A percentile compares a stretch with the other conserved stretches of the same genome.
Conservation (phyloP, 1,140 invertebrate genomes). For the Antheraea mylitta region DNA sequence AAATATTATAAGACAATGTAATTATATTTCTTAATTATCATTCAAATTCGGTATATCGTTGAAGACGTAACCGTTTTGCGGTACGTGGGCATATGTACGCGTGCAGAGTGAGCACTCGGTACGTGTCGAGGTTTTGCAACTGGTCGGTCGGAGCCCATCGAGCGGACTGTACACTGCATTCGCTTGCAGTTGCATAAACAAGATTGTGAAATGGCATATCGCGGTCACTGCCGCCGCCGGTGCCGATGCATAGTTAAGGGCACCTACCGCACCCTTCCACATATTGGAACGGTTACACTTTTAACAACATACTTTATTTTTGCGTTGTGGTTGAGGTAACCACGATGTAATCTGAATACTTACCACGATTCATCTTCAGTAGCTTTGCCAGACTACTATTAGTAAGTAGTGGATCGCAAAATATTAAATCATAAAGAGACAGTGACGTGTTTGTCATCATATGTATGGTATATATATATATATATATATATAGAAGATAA, state of each 20-base stretch:
- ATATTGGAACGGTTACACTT: not conserved
- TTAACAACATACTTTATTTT: too few relatives aligned
- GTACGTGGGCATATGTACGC: not conserved
- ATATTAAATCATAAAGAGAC: too few relatives aligned
- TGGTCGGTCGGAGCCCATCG: constrained; percentile 49
- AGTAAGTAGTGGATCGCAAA: too few relatives aligned
- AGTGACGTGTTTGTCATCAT: too few relatives aligned
- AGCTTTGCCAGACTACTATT: too few relatives aligned
- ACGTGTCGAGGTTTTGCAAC: constrained; percentile 59
- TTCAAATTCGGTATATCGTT: not conserved
- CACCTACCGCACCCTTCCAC: constrained; percentile 58
- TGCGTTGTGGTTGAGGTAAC: too few relatives aligned
- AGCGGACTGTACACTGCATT: constrained; percentile 53
- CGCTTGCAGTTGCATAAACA: constrained; percentile 67
- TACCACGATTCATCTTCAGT: too few relatives aligned
- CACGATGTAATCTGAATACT: too few relatives aligned
- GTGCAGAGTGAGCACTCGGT: constrained; percentile 18
- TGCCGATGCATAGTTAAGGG: constrained; percentile 56
- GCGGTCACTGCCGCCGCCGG: constrained; percentile 69
- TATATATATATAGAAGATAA: too few relatives aligned
- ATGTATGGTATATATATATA: too few relatives aligned
- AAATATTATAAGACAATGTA: not conserved
- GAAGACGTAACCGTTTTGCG: not conserved
- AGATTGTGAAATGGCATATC: constrained; percentile 64
- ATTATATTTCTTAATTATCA: not conserved